Conservation (phyloP, 2,888 invertebrate species). For the Melinaea marsaeus region DNA sequence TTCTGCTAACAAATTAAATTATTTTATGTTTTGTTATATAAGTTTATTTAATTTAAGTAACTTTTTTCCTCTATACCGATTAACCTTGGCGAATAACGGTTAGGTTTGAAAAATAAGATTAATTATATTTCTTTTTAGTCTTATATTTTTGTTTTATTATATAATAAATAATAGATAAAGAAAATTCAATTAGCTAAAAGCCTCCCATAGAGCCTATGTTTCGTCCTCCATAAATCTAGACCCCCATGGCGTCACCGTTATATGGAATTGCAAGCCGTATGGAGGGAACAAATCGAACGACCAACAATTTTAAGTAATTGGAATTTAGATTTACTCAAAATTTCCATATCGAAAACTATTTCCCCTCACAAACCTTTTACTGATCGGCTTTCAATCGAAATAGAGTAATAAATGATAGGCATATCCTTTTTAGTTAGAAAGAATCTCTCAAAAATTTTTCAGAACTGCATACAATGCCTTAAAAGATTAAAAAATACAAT, state of each 20-base stretch:
- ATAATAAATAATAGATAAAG: not conserved
- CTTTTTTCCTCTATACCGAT: no score
- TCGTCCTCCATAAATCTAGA: constrained; percentile 3
- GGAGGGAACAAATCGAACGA: constrained; percentile 32
- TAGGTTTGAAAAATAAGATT: no score
- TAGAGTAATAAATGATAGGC: no score
- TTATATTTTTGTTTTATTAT: not conserved
- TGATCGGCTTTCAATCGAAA: no score
- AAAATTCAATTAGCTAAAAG: constrained; percentile 4
- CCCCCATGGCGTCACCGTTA: not conserved
- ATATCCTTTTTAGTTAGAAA: no score
- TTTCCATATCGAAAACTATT: not conserved
- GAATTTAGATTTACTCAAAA: constrained; percentile 24
- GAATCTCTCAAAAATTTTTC: no score
- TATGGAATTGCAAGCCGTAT: constrained; percentile 9
- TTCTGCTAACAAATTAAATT: no score
- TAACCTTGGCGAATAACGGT: no score
- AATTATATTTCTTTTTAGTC: no score
- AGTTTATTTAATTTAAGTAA: no score
- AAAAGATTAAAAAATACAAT: constrained; percentile 12
- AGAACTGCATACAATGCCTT: not conserved
- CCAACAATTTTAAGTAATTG: constrained; percentile 39
- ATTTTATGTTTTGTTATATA: no score
- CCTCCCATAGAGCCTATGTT: constrained; percentile 2
- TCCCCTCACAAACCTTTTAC: not conserved